Evolutionary conservation across 2,113 vertebrate genomes (phyloP), one percentile per base, ranked within the genome.

Genomic region (Neomonachus schauinslandi): DNA sequence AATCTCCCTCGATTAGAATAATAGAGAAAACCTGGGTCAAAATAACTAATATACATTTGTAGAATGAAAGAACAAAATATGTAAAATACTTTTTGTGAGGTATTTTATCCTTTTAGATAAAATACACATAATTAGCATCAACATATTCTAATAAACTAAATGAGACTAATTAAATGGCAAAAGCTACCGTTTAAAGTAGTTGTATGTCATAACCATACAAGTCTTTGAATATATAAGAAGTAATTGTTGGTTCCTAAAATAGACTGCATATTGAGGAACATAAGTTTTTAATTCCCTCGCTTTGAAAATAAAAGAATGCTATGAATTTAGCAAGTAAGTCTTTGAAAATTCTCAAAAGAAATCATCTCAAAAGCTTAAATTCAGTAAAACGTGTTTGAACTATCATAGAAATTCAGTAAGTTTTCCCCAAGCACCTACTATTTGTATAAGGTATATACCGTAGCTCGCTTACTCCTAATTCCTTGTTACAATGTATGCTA

Each of bases 301-400:
- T 91, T 81, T 86, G 63, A 91, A 94, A 86, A 81, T 86, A 72
- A 86, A 74, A 88, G 28, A 72, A 82, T 63, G 46, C 12, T 85
- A 46, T 49, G 26, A 61, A 81, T 80, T 55, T 72, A 86, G 33
- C 46, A 89, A 77, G 42, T 69, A 51, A 85, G 63, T 55, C 55
- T 72, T 86, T 72, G 55, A 94, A 96, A 81, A 74, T 86, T 22
- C 53, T 91, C 28, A 31, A 61, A 81, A 81, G 49, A 85, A 91
- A 86, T 90, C 4, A 74, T 5, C 26, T 88, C 26, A 36, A 71
- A 89, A 46, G 16, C 79, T 55, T 74, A 79, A 80, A 61, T 77
- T 67, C 69, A 69, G 24, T 93, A 89, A 87, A 93, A 39, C 0
- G 16, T 69, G 28, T 61, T 79, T 84, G 57, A 93, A 91, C 53